Conservation (phyloP, 2,888 invertebrate species). For the Aphidoletes aphidimyza region DNA sequence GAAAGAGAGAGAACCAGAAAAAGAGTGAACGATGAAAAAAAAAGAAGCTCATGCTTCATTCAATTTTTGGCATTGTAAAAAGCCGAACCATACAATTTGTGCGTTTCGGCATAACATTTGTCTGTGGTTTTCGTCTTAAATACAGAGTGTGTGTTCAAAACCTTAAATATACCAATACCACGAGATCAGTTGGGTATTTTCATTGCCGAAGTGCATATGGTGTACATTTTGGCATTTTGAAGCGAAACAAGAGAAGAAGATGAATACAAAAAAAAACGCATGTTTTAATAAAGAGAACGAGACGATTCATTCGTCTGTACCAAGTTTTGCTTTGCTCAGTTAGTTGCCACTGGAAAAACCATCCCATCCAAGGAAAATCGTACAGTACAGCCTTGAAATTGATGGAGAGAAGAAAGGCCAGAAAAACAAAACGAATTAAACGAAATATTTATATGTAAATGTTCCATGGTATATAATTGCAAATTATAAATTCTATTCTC, state of each 20-base stretch:
- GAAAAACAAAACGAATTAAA: not conserved
- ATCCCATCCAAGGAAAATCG: too few species aligned
- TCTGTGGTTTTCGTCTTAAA: not conserved
- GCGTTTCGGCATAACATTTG: not conserved
- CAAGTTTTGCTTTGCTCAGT: too few species aligned
- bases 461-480: constrained; percentile 32
- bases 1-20: too few species aligned
- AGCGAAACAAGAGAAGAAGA: too few species aligned
- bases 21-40: too few species aligned
- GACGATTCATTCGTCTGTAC: too few species aligned
- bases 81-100: not conserved
- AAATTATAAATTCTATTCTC: constrained; percentile 43
- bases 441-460: constrained; percentile 51
- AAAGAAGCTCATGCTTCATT: not conserved
- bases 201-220: not conserved
- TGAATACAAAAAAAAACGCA: too few species aligned
- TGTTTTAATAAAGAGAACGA: too few species aligned
- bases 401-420: not conserved
- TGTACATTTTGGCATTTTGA: too few species aligned
- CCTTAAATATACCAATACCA: not conserved
- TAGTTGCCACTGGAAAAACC: too few species aligned
- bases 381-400: too few species aligned
- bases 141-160: too few species aligned
- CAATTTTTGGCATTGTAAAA: not conserved
- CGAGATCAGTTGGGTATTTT: not conserved